Base-by-base conservation (phyloP, 2,888 invertebrate species). In the Drosophila infuscata region DNA sequence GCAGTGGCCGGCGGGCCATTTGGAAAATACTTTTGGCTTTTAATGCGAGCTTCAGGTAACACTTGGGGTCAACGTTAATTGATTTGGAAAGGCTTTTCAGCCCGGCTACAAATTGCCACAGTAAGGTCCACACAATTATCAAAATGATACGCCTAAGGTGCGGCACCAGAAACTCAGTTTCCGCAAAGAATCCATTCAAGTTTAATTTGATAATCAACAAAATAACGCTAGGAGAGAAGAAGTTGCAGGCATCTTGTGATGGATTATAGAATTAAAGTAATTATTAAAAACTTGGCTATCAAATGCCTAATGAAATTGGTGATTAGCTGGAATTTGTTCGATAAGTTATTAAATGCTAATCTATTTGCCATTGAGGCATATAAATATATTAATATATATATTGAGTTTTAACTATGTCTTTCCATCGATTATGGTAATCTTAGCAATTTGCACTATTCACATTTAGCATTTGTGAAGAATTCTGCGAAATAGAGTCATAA, bases 51-150 rank as follows among this genome's bases (percentile, higher is more conserved):
- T 71, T 32, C 66, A 59, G 76, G 71, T 66, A 82, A 69, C 63
- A 79, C 82, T 82, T 73, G 81, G 83, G 86, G 82, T 84, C 83
- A 83, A 70, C 74, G 70, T 65, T 83, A 83, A 83, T 83, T 83
- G 81, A 89, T 89, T 80, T 86, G 85, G 88, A 88, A 89, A 85
- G 81, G 74, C 81, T 78, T 81, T 83, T 72, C 70, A 72, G 81
- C 54, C 79, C 62, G 64, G 61, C 49, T 41, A 69, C 41, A 77
- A 74, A 81, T 65, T 78, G 53, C 72, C 51, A 33, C 20, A 64
- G 65, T 29, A 53, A 68, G 68, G 63, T 72, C 68, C 36, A 69
- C 60, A 76, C 53, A 81, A 81, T 81, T 79, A 81, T 79, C 61
- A 77, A 79, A 79, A 67, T 81, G 66, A 79, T 81, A 66, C 53